phyloP scores from a whole-genome alignment of 2,797 vertebrate species.

The Fundulus diaphanus region DNA sequence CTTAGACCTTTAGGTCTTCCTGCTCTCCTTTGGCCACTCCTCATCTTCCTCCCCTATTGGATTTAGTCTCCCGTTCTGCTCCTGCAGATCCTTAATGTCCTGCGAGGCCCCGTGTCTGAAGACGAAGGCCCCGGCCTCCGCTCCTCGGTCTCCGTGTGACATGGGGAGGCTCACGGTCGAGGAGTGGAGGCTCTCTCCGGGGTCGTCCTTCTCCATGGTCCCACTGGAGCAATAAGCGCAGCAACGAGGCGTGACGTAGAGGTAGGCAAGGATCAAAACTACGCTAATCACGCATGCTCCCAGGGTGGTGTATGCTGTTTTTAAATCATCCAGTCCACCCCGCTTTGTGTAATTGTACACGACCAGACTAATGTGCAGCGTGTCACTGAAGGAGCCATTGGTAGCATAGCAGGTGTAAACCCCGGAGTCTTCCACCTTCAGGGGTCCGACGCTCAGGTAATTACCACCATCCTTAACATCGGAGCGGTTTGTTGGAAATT shows the following conservation, averaged over 20 bases:
- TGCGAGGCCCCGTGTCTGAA: conserved; percentile 81
- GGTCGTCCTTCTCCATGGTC: conserved; percentile 76
- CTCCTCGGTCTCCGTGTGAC: conserved; percentile 75
- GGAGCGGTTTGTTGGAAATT: conserved; percentile 76
- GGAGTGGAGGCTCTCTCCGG: conserved; percentile 89
- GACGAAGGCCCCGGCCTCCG: conserved; percentile 60
- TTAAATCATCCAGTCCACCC: conserved; percentile 87
- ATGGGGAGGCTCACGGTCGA: conserved; percentile 89
- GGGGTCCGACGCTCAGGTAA: conserved; percentile 82
- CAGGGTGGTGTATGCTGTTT: conserved; percentile 96
- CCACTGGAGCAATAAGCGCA: conserved; percentile 85
- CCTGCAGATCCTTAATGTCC: conserved; percentile 82
- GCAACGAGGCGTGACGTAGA: conserved; percentile 93
- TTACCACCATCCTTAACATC: conserved; percentile 72
- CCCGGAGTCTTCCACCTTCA: conserved; percentile 86
- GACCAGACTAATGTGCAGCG: conserved; percentile 87
- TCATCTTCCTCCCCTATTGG: conserved; percentile 82
- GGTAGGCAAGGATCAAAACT: conserved; percentile 93
- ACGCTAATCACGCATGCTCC: conserved; percentile 92
- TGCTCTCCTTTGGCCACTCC: conserved; percentile 65
- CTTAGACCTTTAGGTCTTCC: conserved; percentile 87
- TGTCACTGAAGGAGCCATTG: conserved; percentile 90
- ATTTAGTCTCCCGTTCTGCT: conserved; percentile 92
- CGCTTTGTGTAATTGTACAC: conserved; percentile 89
- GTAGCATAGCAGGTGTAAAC: conserved; percentile 90